Conservation (phyloP, 2,113 vertebrate genomes). For the Stercorarius parasiticus region DNA sequence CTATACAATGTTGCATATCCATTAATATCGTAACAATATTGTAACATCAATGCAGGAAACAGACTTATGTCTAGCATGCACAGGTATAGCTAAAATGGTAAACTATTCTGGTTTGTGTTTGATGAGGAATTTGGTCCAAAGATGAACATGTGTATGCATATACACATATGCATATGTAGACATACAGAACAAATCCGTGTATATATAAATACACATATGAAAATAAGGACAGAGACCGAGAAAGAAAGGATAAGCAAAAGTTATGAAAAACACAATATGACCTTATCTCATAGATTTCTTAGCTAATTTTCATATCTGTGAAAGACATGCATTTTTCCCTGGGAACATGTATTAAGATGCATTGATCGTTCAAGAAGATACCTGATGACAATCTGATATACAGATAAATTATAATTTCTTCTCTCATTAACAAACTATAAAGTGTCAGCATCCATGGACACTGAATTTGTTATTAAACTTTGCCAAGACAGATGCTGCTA, state of each 20-base stretch:
- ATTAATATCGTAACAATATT: background rate
- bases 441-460: background rate
- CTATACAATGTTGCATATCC: background rate
- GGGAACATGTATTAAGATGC: background rate
- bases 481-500: background rate
- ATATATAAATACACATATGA: too few relatives aligned
- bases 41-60: background rate
- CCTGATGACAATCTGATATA: constrained; percentile 21
- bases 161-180: background rate
- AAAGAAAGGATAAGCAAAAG: background rate
- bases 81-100: background rate
- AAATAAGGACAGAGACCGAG: background rate
- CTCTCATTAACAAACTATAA: constrained; percentile 15
- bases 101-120: background rate
- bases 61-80: background rate
- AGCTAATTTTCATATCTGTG: constrained; percentile 24
- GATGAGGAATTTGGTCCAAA: background rate
- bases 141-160: background rate
- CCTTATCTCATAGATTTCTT: background rate
- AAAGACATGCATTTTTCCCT: constrained; percentile 6
- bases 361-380: constrained; percentile 3
- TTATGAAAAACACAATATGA: background rate
- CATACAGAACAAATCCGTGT: rapidly evolving
- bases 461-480: background rate
- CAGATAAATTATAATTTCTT: constrained; percentile 45